phyloP scores from a whole-genome alignment of 2,113 vertebrate species.

The Plecotus auritus region DNA sequence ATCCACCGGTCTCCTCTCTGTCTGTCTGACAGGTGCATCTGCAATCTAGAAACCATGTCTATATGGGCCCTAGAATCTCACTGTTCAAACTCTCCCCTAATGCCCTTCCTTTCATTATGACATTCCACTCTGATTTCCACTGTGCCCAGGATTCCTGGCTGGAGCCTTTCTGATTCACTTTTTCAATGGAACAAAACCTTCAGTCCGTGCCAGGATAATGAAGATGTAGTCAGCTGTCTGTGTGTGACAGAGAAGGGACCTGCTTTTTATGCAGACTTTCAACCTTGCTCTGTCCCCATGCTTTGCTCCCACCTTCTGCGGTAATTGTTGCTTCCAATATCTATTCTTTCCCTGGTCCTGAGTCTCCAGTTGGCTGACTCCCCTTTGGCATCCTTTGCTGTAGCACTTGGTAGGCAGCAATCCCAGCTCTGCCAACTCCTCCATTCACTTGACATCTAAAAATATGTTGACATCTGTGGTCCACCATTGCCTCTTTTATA shows the following conservation, averaged over 20 bases:
- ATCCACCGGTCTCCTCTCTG: neutral
- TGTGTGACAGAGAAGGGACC: neutral
- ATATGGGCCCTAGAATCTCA: neutral
- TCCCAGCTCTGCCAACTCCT: neutral
- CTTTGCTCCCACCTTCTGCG: neutral
- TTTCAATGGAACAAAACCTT: neutral
- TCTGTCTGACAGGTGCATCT: neutral
- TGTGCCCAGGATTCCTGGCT: neutral
- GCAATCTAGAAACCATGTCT: neutral
- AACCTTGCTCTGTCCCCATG: neutral
- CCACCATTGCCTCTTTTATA: slow-evolving; percentile 22
- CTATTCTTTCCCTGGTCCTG: neutral
- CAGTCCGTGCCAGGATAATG: neutral
- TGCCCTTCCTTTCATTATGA: neutral
- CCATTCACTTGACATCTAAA: slow-evolving; percentile 17
- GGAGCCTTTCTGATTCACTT: neutral
- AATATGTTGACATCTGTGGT: slow-evolving; percentile 24
- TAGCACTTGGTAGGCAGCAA: neutral
- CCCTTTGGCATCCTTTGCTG: neutral
- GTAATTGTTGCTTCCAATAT: neutral
- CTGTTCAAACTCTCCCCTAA: neutral
- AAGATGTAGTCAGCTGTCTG: neutral
- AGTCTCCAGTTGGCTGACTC: neutral
- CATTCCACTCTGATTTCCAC: neutral
- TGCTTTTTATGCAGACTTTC: neutral